Evolutionary conservation across 2,888 invertebrate species (phyloP).

Genomic region (Chironomus tentans): DNA sequence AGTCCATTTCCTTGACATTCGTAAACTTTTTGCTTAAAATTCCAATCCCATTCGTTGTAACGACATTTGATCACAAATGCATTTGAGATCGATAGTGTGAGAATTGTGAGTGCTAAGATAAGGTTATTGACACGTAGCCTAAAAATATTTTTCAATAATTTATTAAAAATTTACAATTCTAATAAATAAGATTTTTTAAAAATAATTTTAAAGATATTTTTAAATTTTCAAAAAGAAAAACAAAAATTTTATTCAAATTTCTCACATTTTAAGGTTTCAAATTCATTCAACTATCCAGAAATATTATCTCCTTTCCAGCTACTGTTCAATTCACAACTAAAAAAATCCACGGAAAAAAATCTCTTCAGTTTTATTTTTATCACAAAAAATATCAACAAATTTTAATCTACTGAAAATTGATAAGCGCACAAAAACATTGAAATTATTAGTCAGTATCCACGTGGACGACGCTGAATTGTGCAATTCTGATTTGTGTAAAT

Average conservation of each 20-base stretch:
- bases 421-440: not conserved
- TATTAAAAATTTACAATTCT: too few relatives aligned
- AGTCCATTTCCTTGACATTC: not conserved
- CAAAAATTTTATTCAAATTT: too few relatives aligned
- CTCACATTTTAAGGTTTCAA: not conserved
- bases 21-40: not conserved
- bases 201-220: too few relatives aligned
- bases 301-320: not conserved
- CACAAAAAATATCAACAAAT: not conserved
- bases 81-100: not conserved
- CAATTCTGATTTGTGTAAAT: not conserved
- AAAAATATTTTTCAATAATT: not conserved
- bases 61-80: not conserved
- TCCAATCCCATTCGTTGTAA: constrained; percentile 5
- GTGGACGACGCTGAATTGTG: not conserved
- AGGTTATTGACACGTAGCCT: not conserved
- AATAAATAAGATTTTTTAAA: too few relatives aligned
- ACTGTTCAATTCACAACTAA: not conserved
- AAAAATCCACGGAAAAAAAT: not conserved
- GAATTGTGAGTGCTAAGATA: not conserved
- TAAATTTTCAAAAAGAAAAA: too few relatives aligned
- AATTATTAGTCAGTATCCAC: not conserved
- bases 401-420: not conserved
- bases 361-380: not conserved
- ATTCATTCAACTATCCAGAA: not conserved